A percentile compares a stretch with the other conserved stretches of the same genome.
phyloP scores from a whole-genome alignment of 2,888 invertebrate genomes.

The Hypselothyrea guttata region DNA sequence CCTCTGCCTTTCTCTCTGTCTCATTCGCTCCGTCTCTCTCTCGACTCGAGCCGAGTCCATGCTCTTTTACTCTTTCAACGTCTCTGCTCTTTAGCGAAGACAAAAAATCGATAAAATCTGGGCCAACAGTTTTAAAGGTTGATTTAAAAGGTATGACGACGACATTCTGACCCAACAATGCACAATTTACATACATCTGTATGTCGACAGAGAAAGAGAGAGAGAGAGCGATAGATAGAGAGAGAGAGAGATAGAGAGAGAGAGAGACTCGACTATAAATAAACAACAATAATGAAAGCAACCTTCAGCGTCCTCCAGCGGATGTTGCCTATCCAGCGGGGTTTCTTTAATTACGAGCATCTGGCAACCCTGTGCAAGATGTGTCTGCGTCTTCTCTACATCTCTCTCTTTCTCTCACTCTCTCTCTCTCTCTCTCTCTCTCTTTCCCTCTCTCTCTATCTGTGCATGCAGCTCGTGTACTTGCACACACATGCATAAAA shows the following conservation, averaged over 20 bases:
- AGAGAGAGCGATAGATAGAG: background rate
- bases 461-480: constrained; percentile 24
- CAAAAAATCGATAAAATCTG: constrained; percentile 81
- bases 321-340: constrained; percentile 20
- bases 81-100: no score
- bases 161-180: constrained; percentile 45
- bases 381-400: constrained; percentile 13
- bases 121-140: constrained; percentile 78
- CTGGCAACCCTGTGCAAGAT: constrained; percentile 32
- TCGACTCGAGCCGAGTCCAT: constrained; percentile 20
- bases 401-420: constrained; percentile 15
- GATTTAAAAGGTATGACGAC: constrained; percentile 55
- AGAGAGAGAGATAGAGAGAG: background rate
- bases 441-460: constrained; percentile 21
- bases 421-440: constrained; percentile 8
- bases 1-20: constrained; percentile 11
- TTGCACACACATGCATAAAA: constrained; percentile 40
- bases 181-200: constrained; percentile 15
- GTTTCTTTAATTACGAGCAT: constrained; percentile 30
- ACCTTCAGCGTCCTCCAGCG: constrained; percentile 32
- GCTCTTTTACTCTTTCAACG: constrained; percentile 42
- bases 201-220: background rate
- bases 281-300: constrained; percentile 38
- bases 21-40: constrained; percentile 29
- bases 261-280: constrained; percentile 29